Base-by-base conservation (phyloP, 2,888 invertebrate genomes). In the Allophyes oxyacanthae region DNA sequence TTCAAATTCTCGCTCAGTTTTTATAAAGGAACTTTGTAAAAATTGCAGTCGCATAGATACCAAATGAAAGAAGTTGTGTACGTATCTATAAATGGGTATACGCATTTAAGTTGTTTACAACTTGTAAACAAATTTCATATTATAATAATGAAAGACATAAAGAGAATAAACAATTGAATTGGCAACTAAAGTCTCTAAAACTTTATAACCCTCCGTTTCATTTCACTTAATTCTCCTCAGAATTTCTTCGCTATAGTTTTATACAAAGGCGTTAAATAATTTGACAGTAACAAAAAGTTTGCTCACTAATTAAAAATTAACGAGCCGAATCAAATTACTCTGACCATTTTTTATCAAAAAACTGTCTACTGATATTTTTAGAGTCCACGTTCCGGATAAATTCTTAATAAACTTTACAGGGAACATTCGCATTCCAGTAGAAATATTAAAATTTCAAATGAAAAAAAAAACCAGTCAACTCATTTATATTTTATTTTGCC, bases 401-500 rank as follows among this genome's bases (percentile, higher is more conserved):
- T 84, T 82, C 76, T 79, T 82, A 78, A 82, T 77, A 82, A 86
- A 83, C 76, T 82, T 82, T 77, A 73, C 74, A 77, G 44, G 60
- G 54, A 66, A 62, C 70, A 75, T 58, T 75, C 59, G 56, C 68
- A 75, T 71, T 73, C 52, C 53, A 20, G 41, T 32, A 15, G 42
- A 75, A 81, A 82, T 84, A 85, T 86, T 83, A 85, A 86, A 85
- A 83, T 81, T 78, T 79, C 69, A 71, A 67, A 72, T 61, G 68
- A 50, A 69, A 75, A 75, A 77, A 79, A 74, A 75, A 69, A 69
- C 80, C 82, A 83, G 80, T 85, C 75, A 78, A 78, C 83, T 88
- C 82, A 85, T 84, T 85, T 83, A 85, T 82, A 82, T 86, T 86
- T 86, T 83, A 82, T 81, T 75, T 77, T 75, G 69, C 63, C 80